Evolutionary conservation across 2,113 vertebrate species (phyloP).

Genomic region (Calonectris borealis): DNA sequence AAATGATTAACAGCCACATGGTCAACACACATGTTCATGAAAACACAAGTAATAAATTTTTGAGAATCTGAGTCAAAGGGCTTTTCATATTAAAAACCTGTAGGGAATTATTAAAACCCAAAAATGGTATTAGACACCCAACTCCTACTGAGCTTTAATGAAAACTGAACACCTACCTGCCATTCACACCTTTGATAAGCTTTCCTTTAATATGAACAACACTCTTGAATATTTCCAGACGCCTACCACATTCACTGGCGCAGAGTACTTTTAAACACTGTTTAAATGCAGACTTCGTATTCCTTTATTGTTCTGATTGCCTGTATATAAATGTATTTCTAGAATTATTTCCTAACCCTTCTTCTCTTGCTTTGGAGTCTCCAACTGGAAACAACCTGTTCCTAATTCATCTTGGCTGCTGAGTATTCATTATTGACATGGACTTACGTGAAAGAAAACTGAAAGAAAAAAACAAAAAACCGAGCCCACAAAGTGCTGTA

Average conservation of each 20-base stretch:
- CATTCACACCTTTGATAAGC: neutral
- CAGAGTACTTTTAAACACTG: neutral
- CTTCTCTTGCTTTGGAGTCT: neutral
- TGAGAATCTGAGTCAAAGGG: neutral
- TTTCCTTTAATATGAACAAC: neutral
- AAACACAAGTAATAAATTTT: constrained; percentile 8
- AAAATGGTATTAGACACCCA: neutral
- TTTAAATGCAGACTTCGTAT: neutral
- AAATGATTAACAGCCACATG: constrained; percentile 15
- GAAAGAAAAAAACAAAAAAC: neutral
- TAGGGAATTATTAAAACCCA: neutral
- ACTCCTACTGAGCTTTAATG: neutral
- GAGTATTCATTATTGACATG: neutral
- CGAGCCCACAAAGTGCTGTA: neutral
- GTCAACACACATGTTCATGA: neutral
- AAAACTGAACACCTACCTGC: neutral
- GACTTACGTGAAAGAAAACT: neutral
- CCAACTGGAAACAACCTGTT: neutral
- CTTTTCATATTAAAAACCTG: neutral
- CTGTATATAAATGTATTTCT: neutral
- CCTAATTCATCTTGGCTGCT: neutral
- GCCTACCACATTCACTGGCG: neutral
- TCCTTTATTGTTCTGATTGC: neutral
- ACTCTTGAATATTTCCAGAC: neutral
- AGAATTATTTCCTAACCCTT: neutral